A percentile compares a stretch with the other conserved stretches of the same genome.
Evolutionary conservation across 2,113 vertebrate genomes (phyloP).

Genomic region (Onychorhynchus coronatus): DNA sequence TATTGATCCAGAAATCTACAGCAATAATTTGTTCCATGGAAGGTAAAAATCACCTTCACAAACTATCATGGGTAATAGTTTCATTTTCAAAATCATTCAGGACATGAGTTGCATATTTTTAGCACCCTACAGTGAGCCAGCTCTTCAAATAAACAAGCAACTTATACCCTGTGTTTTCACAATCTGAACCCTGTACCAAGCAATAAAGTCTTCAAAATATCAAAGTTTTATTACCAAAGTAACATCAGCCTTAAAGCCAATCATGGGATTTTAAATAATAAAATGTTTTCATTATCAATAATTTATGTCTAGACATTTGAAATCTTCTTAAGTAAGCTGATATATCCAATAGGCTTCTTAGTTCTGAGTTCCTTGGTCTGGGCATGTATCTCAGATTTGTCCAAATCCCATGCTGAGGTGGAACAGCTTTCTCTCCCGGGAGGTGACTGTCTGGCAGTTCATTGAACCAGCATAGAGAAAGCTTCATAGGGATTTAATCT

Average conservation of each 20-base stretch:
- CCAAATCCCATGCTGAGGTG: background rate
- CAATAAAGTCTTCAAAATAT: background rate
- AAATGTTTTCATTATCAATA: background rate
- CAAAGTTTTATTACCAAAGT: background rate
- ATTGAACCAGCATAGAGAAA: background rate
- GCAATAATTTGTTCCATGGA: background rate
- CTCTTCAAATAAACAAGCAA: background rate
- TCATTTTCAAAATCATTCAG: background rate
- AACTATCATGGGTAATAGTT: background rate
- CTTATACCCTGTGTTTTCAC: background rate
- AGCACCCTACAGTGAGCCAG: background rate
- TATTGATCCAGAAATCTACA: background rate
- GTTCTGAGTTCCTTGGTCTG: background rate
- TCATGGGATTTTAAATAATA: background rate
- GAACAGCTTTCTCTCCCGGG: background rate
- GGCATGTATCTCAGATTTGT: background rate
- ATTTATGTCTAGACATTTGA: background rate
- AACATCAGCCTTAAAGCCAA: background rate
- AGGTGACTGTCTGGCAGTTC: background rate
- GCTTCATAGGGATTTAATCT: background rate
- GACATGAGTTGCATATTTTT: background rate
- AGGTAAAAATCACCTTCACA: background rate
- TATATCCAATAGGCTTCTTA: background rate
- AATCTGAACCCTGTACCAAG: background rate
- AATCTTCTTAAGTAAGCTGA: background rate